phyloP scores from a whole-genome alignment of 2,797 vertebrate genomes.

The Antrozous pallidus region DNA sequence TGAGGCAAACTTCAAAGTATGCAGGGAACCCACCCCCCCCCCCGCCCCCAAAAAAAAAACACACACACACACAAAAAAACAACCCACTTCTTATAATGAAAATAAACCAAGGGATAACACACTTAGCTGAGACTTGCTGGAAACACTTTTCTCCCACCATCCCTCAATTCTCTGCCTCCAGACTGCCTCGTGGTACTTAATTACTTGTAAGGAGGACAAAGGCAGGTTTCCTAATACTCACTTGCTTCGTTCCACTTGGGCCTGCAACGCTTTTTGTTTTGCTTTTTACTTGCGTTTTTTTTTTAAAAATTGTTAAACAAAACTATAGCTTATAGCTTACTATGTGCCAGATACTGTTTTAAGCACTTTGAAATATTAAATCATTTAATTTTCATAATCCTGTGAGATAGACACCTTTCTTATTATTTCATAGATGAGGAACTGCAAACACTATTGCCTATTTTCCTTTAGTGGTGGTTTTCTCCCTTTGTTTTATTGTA shows the following conservation, averaged over 20 bases:
- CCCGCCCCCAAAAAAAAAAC: background rate
- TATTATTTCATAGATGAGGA: background rate
- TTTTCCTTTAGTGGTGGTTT: background rate
- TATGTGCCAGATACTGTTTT: background rate
- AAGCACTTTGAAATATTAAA: background rate
- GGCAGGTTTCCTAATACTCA: background rate
- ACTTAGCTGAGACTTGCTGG: constrained; percentile 45
- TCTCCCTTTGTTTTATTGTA: background rate
- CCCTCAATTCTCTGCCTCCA: constrained; percentile 17
- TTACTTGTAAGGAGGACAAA: background rate
- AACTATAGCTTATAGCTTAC: background rate
- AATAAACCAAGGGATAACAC: constrained; percentile 53
- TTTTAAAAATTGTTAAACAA: background rate
- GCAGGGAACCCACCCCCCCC: background rate
- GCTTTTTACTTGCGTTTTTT: background rate
- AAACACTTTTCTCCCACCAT: constrained; percentile 20
- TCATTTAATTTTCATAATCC: background rate
- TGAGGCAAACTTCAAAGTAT: constrained; percentile 76
- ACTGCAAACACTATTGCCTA: background rate
- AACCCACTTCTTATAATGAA: constrained; percentile 55
- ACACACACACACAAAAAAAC: constrained; percentile 24
- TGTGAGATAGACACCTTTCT: background rate
- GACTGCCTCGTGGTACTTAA: background rate
- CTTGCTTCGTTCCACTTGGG: background rate
- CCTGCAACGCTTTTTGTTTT: background rate